Base-by-base conservation (phyloP, 2,113 vertebrate genomes). In the Pygoscelis antarcticus region DNA sequence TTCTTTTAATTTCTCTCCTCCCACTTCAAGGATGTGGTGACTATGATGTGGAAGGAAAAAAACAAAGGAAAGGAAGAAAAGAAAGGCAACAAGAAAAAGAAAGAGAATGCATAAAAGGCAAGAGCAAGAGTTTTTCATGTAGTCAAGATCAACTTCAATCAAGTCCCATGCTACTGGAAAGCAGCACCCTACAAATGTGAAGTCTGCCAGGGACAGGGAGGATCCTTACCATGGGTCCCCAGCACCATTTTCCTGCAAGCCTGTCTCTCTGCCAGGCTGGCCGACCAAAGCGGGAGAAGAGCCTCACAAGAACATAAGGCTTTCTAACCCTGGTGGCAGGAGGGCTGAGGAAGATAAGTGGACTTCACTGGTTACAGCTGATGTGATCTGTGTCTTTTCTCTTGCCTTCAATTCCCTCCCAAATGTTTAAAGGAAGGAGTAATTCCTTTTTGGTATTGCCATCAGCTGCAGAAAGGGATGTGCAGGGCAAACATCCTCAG, bases 1-100 rank as follows among this genome's bases (percentile, higher is more conserved):
- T 97, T 96, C 74, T 94, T 96, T 97, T 95, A 29, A 83, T 95
- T 96, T 96, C 75, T 93, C 44, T 91, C 68, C 78, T 77, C 69
- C 61, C 29, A 79, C 42, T 85, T 69, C 58, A 94, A 87, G 71
- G 76, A 58, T 80, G 34, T 27, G 19, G 51, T 76, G 30, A 74
- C 58, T 62, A 11, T 36, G n/a, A 51, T 46, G 60, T 27, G 20
- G 20, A 87, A 94, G 52, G 36, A 18, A 87, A 91, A 78, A 78
- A 74, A 10, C 17, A 66, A 91, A 87, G 21, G 22, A 87, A 85
- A 89, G n/a, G 42, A 71, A 83, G 58, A 78, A 91, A 87, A 40
- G 34, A 52, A 58, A 80, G 6, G 17, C 32, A 82, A 65, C 16
- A 68, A 66, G 38, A 55, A 54, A 62, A 49, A 79, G 4, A 61